Base-by-base conservation (phyloP, 2,113 vertebrate genomes). In the Terrapene triunguis region DNA sequence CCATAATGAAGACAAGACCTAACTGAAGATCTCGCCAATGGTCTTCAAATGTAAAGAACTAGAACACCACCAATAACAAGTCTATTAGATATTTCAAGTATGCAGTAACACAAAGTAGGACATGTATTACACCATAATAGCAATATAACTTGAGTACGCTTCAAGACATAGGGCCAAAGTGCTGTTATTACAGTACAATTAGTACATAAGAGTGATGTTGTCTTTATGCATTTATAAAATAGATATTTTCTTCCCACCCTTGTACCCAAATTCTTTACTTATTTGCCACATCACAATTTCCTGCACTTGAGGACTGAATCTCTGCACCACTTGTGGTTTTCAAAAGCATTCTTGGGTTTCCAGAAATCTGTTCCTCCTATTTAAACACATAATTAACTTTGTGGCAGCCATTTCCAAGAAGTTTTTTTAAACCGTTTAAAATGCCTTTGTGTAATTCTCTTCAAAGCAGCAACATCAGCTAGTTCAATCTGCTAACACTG, bases 361-460 rank as follows among this genome's bases (percentile, higher is more conserved):
- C 19, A 89, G 89, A 97, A 95, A 91, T 69, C 90, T 54, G n/a
- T 59, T 91, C 35, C 53, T 95, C 38, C 65, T 85, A 5, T 87
- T 95, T 87, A 94, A 95, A 85, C 32, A 88, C 29, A 35, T 57
- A 93, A 95, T 93, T 95, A 88, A 95, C 88, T 94, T 94, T 44
- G 89, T 25, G 65, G 74, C 48, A 95, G 89, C 79, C 7, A 91
- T 88, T 94, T 93, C 42, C 53, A 35, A 82, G 22, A 17, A 72
- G 16, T 87, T 94, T 92, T 95, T 72, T 80, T 79, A 74, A 6
- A 82, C 80, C 86, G 35, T 95, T 94, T 91, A 84, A 2, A 1
- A n/a, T 53, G 21, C 32, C 29, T 90, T 17, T 84, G 82, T 84
- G 80, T 35, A 92, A 59, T 1, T 2, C 57, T 89, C 82, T 85